phyloP scores from a whole-genome alignment of 2,888 invertebrate genomes.

The Panopea generosa region DNA sequence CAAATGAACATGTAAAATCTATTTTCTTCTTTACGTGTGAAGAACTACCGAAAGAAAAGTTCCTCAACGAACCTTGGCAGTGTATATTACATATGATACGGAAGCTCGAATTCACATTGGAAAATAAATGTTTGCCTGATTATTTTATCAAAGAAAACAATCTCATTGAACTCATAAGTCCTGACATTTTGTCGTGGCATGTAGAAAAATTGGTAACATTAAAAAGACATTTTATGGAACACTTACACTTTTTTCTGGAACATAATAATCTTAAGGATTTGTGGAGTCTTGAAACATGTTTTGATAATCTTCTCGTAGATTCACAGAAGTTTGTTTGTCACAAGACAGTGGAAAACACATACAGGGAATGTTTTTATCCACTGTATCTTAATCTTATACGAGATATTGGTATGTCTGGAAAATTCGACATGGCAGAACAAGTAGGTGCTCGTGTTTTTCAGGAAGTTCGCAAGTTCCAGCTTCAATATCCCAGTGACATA shows the following conservation, averaged over 20 bases:
- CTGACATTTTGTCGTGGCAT: neutral
- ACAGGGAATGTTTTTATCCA: neutral
- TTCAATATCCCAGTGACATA: neutral
- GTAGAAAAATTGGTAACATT: neutral
- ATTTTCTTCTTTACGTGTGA: slow-evolving; percentile 21
- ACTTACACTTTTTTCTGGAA: slow-evolving; percentile 20
- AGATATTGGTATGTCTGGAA: neutral
- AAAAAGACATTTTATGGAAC: neutral
- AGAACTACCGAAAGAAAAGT: neutral
- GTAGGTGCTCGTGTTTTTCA: neutral
- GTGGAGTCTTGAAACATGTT: slow-evolving; percentile 9
- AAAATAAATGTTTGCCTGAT: slow-evolving; percentile 1
- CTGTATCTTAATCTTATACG: neutral
- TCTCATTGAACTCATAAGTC: slow-evolving; percentile 3
- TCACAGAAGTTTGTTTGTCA: neutral
- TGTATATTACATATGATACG: neutral
- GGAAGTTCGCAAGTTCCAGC: neutral
- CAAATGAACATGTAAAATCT: slow-evolving; percentile 1
- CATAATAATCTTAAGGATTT: slow-evolving; percentile 3
- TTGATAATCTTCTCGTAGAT: slow-evolving; percentile 14
- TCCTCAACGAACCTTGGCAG: neutral
- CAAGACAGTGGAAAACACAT: neutral
- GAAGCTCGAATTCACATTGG: neutral
- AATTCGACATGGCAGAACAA: neutral
- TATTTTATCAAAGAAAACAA: slow-evolving; percentile 4